A percentile compares a stretch with the other conserved stretches of the same genome.
These are phyloP conservation scores for Electrona antarctica DNA, from an alignment of 2,113 vertebrate species.

Conservation along the genomic window DNA sequence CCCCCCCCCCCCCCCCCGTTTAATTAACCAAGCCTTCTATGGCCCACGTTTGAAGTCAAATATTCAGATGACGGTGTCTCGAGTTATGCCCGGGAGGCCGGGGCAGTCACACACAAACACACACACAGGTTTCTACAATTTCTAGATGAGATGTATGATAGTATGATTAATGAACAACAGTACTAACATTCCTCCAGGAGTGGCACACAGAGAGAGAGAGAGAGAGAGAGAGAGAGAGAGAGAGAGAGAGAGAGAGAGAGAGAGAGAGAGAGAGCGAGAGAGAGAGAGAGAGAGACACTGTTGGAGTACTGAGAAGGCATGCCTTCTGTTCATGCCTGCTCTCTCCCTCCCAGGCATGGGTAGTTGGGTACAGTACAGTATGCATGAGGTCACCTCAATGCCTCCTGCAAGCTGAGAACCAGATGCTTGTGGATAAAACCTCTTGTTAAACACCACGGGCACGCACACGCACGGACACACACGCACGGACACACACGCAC, in stretches of 20 bases:
- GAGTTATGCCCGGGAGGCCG: no score
- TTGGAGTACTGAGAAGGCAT: no score
- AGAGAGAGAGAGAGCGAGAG: no score
- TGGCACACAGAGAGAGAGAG: neutral
- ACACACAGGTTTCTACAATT: no score
- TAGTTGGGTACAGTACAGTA: no score
- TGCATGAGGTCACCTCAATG: constrained; percentile 41
- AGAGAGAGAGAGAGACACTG: no score
- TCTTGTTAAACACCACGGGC: constrained; percentile 12
- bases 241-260: no score
- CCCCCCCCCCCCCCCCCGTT: no score
- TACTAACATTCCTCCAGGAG: constrained; percentile 30
- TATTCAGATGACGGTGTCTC: no score
- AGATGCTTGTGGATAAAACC: neutral
- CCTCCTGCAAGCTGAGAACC: constrained; percentile 19
- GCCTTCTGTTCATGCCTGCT: constrained; percentile 24
- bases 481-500: neutral
- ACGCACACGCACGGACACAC: neutral
- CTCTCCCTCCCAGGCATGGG: neutral
- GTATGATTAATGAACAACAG: constrained; percentile 1
- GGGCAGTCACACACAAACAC: no score
- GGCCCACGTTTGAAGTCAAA: no score
- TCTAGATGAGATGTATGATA: neutral
- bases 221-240: neutral
- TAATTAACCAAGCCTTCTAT: no score